Conservation (phyloP, 64 coral and sea anemone species). For the Trachythela sp. region DNA sequence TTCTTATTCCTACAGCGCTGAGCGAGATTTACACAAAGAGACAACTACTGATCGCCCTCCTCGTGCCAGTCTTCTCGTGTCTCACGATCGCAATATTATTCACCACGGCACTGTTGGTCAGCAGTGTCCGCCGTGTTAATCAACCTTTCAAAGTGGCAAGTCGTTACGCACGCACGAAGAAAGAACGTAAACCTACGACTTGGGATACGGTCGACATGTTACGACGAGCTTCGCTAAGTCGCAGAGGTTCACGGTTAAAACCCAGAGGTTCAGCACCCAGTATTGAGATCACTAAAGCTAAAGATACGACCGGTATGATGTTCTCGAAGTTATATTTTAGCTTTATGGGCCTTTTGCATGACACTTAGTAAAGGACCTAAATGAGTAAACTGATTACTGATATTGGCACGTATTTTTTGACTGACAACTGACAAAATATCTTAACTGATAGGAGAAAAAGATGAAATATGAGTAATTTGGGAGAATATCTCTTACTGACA, state of each 20-base stretch:
- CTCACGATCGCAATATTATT: neutral
- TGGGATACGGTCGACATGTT: neutral
- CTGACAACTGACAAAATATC: no score
- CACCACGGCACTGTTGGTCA: neutral
- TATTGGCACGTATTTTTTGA: no score
- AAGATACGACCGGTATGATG: neutral
- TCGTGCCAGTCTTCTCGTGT: neutral
- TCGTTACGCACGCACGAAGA: neutral
- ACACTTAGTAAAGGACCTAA: no score
- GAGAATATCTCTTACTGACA: no score
- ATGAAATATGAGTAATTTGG: no score
- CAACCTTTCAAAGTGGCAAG: conserved; percentile 7
- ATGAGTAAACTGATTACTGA: no score
- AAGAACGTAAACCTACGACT: neutral
- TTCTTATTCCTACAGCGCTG: neutral
- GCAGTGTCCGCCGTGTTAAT: neutral
- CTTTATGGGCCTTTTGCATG: no score
- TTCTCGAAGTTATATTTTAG: no score
- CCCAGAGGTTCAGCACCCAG: neutral
- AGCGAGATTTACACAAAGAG: neutral
- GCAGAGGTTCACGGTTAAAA: neutral
- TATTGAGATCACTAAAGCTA: neutral
- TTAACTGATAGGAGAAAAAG: no score
- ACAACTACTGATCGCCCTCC: neutral
- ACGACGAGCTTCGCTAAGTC: neutral